Conservation (phyloP, 2,113 vertebrate genomes). For the Chionodraco myersi region DNA sequence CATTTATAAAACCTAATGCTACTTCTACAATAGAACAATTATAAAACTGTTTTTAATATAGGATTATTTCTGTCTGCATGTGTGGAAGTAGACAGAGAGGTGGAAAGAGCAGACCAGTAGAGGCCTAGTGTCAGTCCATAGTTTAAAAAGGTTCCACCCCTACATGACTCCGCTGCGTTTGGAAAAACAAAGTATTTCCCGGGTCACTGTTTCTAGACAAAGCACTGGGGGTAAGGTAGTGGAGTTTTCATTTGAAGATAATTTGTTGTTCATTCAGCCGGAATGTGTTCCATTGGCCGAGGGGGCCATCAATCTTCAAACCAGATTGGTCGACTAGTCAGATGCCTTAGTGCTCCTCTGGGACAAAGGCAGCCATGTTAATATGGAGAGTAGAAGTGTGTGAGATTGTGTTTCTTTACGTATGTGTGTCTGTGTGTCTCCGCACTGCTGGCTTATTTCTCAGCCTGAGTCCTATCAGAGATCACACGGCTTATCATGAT, state of each 20-base stretch:
- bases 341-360: constrained; percentile 88
- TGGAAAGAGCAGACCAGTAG: neutral
- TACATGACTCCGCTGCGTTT: constrained; percentile 65
- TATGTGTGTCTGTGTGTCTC: neutral
- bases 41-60: neutral
- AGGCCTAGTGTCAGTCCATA: constrained; percentile 13
- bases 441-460: constrained; percentile 65
- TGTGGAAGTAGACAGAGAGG: neutral
- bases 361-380: constrained; percentile 73
- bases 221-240: constrained; percentile 88
- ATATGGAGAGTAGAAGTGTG: constrained; percentile 30
- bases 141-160: constrained; percentile 55
- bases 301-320: constrained; percentile 88
- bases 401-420: constrained; percentile 21
- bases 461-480: constrained; percentile 57
- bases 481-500: constrained; percentile 76
- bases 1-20: neutral
- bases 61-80: neutral
- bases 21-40: neutral
- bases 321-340: constrained; percentile 86
- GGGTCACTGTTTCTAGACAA: constrained; percentile 86
- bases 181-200: constrained; percentile 82
- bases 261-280: constrained; percentile 88
- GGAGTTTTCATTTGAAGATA: constrained; percentile 86
- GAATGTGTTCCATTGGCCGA: constrained; percentile 91